A percentile compares a stretch with the other conserved stretches of the same genome.
Conservation (phyloP, 1,140 invertebrate species). For the Drosophila arizonae region DNA sequence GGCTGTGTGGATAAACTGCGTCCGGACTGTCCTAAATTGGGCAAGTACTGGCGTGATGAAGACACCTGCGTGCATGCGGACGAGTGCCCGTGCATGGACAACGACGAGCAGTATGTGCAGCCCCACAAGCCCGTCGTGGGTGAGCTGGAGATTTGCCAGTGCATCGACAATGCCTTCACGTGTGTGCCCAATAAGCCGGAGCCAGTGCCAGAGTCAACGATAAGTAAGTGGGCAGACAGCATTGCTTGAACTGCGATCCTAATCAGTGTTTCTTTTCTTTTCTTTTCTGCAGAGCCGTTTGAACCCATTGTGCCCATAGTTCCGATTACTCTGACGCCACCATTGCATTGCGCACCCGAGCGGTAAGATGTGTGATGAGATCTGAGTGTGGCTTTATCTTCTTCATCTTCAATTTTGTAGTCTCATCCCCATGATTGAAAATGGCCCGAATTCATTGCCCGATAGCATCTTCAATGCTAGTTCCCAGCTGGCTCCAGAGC, state of each 20-base stretch:
- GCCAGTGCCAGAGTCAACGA: constrained; percentile 29
- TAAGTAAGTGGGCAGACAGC: neutral
- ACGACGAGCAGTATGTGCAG: constrained; percentile 85
- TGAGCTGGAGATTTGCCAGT: constrained; percentile 87
- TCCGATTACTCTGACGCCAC: constrained; percentile 84
- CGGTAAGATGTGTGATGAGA: constrained; percentile 60
- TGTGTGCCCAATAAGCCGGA: constrained; percentile 84
- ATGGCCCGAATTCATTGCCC: constrained; percentile 83
- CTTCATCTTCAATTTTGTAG: constrained; percentile 9
- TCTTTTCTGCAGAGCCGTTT: constrained; percentile 15
- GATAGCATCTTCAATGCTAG: constrained; percentile 86
- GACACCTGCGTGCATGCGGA: constrained; percentile 87
- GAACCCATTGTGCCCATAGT: constrained; percentile 66
- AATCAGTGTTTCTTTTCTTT: neutral
- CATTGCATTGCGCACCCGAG: constrained; percentile 83
- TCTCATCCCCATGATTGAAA: constrained; percentile 85
- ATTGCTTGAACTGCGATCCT: neutral
- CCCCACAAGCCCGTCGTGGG: constrained; percentile 70
- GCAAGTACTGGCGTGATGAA: constrained; percentile 86
- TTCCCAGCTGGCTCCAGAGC: constrained; percentile 83
- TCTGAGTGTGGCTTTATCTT: neutral
- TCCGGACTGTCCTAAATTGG: constrained; percentile 49
- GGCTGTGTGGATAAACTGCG: constrained; percentile 82
- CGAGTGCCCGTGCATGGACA: constrained; percentile 88
- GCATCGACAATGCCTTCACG: constrained; percentile 88